Conservation (phyloP, 2,113 vertebrate species). For the Lasiurus cinereus region DNA sequence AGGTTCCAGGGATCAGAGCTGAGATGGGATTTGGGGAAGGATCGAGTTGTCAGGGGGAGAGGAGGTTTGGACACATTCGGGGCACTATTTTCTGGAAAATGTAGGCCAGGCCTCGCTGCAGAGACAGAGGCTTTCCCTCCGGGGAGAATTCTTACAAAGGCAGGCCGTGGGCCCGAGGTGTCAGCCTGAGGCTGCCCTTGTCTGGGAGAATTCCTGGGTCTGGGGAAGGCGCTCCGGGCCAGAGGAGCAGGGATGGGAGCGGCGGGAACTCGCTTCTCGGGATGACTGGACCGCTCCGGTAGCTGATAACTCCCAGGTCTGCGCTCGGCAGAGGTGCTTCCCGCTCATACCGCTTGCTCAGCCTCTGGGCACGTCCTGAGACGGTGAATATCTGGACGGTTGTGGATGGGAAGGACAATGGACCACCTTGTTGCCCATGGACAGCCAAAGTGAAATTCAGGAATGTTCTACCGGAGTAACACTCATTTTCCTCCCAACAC, state of each 20-base stretch:
- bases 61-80: not conserved
- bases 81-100: not conserved
- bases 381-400: not conserved
- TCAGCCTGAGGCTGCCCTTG: accelerated
- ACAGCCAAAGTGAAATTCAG: constrained; percentile 32
- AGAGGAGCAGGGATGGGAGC: not conserved
- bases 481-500: not conserved
- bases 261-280: not conserved
- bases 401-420: not conserved
- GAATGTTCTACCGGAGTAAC: constrained; percentile 16
- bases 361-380: not conserved
- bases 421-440: not conserved
- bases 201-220: not conserved
- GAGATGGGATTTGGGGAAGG: not conserved
- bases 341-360: not conserved
- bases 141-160: not conserved
- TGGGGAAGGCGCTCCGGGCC: not conserved
- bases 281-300: not conserved
- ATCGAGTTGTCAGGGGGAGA: not conserved
- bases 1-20: not conserved
- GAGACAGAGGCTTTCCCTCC: not conserved
- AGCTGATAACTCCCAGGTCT: not conserved
- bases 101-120: not conserved
- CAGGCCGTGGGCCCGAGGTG: not conserved
- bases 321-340: not conserved